Evolutionary conservation across 1,140 invertebrate genomes (phyloP).

Genomic region (Anadara kagoshimensis): DNA sequence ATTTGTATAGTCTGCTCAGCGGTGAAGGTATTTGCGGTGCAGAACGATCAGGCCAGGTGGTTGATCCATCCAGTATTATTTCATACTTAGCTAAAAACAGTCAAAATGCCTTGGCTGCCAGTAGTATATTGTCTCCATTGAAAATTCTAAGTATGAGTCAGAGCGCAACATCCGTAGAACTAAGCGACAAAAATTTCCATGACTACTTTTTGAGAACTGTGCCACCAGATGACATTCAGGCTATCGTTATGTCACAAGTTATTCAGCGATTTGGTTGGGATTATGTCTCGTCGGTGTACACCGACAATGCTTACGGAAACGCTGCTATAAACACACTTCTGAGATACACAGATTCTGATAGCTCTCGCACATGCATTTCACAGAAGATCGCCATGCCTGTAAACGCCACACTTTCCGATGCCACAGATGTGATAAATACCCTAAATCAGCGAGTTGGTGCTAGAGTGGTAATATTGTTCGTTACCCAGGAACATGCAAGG

Average conservation of each 20-base stretch:
- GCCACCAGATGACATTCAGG: slow-evolving; percentile 84
- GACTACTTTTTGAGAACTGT: slow-evolving; percentile 83
- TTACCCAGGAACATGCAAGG: slow-evolving; percentile 82
- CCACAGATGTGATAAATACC: slow-evolving; percentile 75
- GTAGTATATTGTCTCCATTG: slow-evolving; percentile 57
- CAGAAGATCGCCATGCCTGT: slow-evolving; percentile 46
- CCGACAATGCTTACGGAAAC: slow-evolving; percentile 81
- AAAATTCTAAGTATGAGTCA: slow-evolving; percentile 79
- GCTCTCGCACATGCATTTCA: slow-evolving; percentile 42
- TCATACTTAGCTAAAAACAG: slow-evolving; percentile 62
- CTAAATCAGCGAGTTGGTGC: slow-evolving; percentile 79
- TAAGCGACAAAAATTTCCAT: slow-evolving; percentile 76
- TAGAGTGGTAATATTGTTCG: slow-evolving; percentile 82
- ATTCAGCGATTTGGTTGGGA: slow-evolving; percentile 82
- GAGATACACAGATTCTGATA: slow-evolving; percentile 39
- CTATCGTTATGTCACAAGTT: slow-evolving; percentile 83
- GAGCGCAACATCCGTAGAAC: slow-evolving; percentile 84
- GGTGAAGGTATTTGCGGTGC: slow-evolving; percentile 61
- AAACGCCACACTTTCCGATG: slow-evolving; percentile 56
- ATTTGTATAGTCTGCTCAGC: slow-evolving; percentile 66
- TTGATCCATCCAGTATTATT: slow-evolving; percentile 59
- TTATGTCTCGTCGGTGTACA: slow-evolving; percentile 83
- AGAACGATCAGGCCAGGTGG: slow-evolving; percentile 41
- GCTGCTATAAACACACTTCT: slow-evolving; percentile 63
- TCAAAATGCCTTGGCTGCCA: slow-evolving; percentile 55